Evolutionary conservation across 1,140 invertebrate species (phyloP).

Genomic region (Cydia strobilella): DNA sequence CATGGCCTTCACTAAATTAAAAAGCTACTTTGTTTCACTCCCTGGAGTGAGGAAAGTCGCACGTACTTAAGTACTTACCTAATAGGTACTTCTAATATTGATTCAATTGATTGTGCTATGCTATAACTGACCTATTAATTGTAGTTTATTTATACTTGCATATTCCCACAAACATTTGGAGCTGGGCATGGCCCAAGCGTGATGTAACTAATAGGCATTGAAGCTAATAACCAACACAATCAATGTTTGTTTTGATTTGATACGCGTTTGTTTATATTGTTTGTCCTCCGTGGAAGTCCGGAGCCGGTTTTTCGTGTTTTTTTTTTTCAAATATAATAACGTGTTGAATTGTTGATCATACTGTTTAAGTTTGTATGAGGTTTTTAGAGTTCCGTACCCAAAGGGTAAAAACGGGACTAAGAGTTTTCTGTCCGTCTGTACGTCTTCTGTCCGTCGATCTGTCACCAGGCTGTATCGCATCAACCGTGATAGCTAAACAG

Average conservation of each 20-base stretch:
- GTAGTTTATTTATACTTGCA: constrained; percentile 11
- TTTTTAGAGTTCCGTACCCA: too few species aligned
- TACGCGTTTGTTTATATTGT: constrained; percentile 4
- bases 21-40: too few species aligned
- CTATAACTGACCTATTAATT: not conserved
- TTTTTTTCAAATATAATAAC: not conserved
- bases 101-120: not conserved
- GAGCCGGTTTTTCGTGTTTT: constrained; percentile 14
- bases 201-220: constrained; percentile 25
- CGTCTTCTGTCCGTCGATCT: too few species aligned
- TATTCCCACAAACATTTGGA: not conserved
- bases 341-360: not conserved
- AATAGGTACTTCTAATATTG: too few species aligned
- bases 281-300: not conserved
- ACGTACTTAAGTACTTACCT: too few species aligned
- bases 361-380: not conserved
- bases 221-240: constrained; percentile 23
- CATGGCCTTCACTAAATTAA: too few species aligned
- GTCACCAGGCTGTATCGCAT: too few species aligned
- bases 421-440: too few species aligned
- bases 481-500: too few species aligned
- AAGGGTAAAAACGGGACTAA: too few species aligned
- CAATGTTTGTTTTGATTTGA: constrained; percentile 29
- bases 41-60: too few species aligned
- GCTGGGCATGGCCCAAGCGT: not conserved